Base-by-base conservation (phyloP, 2,797 vertebrate species). In the Ispidina lecontei region DNA sequence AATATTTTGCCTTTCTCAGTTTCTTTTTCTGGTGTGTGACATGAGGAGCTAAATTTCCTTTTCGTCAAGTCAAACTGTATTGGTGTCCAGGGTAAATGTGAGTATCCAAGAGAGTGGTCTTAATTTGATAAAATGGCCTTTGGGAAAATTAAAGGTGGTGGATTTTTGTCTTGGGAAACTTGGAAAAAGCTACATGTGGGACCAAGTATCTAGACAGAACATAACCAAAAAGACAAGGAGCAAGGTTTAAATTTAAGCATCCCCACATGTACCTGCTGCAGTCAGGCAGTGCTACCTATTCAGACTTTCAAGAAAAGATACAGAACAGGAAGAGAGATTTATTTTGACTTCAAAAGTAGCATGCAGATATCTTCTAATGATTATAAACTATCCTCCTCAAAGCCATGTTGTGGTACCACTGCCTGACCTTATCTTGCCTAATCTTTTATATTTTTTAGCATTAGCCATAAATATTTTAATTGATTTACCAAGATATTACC, bases 381-480 rank as follows among this genome's bases (percentile, higher is more conserved):
- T 68, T 54, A 60, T 46, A 46, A 60, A 25, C 28, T 60, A 43
- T 70, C 9, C 18, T 88, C 31, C 35, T 11, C 56, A 89, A 73
- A 71, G 47, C 33, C 39, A 4, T 54, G 35, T 68, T 82, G 41
- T 18, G 74, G 31, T 64, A 63, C 44, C 47, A 70, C n/a, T 63
- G 71, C 39, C 43, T 95, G 82, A 86, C 49, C 76, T 91, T 58
- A 55, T 91, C 31, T 92, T 89, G 39, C 21, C 69, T 93, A 74
- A 49, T 68, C 11, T 72, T 96, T 84, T 39, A 9, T 74, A 23
- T 16, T 83, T 92, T 95, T 96, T 94, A 58, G 84, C 65, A 49
- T 89, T 85, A 54, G 17, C 88, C 49, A 46, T 96, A 82, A 96
- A 94, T 62, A 49, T 76, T 85, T 74, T 95, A 93, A 92, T 91